Evolutionary conservation across 2,113 vertebrate species (phyloP), one percentile per base, ranked within the genome.

Genomic region (Bambusicola thoracicus): DNA sequence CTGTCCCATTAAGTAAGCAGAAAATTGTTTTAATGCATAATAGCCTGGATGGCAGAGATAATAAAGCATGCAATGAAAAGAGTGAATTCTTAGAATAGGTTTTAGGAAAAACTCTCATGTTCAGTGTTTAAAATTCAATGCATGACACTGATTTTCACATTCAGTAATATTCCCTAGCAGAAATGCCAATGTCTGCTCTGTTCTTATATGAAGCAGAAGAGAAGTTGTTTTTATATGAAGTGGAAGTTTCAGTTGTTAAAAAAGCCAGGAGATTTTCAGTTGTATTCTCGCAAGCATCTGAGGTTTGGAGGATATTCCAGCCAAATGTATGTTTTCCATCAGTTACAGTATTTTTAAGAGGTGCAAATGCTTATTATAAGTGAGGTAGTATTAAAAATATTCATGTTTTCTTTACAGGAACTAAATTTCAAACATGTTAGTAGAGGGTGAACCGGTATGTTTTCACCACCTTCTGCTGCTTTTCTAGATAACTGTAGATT

Each of bases 11-110:
- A 91, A 85, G 55, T 79, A 82, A 91, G 69, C 58, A 95, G 89
- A 96, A 94, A 82, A 92, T 89, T 82, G 44, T 85, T 32, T 94
- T 89, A 32, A 25, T 61, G 34, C 15, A 38, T 75, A 68, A 69
- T 63, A 87, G 55, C 38, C 40, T 63, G 61, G 32, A 72, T 4
- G 3, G 30, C 46, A 87, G 70, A 85, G 81, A 82, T 91, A 87
- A 72, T 58, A 91, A 80, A 59, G 49, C 75, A 36, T 30, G 11
- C 10, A 49, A 21, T 85, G 63, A 81, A 76, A 80, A 79, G 44
- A 85, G 38, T 65, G 63, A 43, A 55, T 85, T 79, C 53, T 89
- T 34, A 40, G 49, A 79, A 74, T 24, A 69, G 58, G 15, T 82
- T 90, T 90, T 67, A 63, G 62, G 59, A 91, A 63, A 38, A 56